A percentile compares a stretch with the other conserved stretches of the same genome.
Conservation (phyloP, 2,888 invertebrate genomes). For the Sipha maydis region DNA sequence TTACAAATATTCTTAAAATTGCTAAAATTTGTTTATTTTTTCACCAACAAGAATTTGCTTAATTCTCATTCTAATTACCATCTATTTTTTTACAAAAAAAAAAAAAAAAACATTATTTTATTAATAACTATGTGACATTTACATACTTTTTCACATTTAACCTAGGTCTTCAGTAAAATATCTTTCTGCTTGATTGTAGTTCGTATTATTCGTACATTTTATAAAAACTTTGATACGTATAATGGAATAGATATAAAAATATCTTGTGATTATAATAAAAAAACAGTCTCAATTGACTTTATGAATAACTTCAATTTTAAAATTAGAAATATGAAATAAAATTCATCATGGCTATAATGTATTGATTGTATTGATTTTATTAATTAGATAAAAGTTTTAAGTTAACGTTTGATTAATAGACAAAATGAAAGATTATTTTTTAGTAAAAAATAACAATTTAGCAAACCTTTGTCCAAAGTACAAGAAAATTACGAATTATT, state of each 20-base stretch:
- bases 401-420: too few relatives aligned
- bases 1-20: neutral
- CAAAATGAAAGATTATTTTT: too few relatives aligned
- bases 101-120: conserved; percentile 9
- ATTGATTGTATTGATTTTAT: too few relatives aligned
- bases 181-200: neutral
- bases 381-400: too few relatives aligned
- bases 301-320: too few relatives aligned
- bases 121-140: conserved; percentile 50
- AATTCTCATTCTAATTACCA: neutral
- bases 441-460: too few relatives aligned
- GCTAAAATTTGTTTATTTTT: neutral
- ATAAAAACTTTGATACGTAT: conserved; percentile 17
- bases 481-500: too few relatives aligned
- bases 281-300: too few relatives aligned
- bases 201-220: neutral
- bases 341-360: too few relatives aligned
- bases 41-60: neutral
- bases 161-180: conserved; percentile 45
- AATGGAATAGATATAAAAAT: neutral
- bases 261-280: neutral
- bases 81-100: neutral
- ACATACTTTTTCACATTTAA: conserved; percentile 25
- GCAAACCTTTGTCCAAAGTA: too few relatives aligned
- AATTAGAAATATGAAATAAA: too few relatives aligned